These are phyloP conservation scores for Lepidonotus clava DNA, from an alignment of 2,888 invertebrate genomes.

Conservation along the genomic window DNA sequence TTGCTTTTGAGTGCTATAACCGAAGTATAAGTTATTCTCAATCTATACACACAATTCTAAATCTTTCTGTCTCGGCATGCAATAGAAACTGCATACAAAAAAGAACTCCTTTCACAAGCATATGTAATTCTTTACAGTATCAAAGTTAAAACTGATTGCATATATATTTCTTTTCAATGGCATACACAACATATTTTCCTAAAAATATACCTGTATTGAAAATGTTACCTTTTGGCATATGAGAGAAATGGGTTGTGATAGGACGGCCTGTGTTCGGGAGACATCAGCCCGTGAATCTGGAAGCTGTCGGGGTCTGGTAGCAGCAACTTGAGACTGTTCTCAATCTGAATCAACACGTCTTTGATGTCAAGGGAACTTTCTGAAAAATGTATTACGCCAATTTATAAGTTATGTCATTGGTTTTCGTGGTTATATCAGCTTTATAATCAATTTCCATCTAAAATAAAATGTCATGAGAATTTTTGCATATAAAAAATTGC, in stretches of 20 bases:
- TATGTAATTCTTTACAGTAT: background rate
- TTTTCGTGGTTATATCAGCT: too few species aligned
- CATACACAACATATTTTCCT: background rate
- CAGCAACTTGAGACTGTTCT: conserved; percentile 80
- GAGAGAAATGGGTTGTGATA: conserved; percentile 5
- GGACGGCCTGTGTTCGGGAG: background rate
- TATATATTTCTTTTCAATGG: background rate
- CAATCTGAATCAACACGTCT: conserved; percentile 77
- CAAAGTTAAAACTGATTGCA: background rate
- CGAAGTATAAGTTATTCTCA: too few species aligned
- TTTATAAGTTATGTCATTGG: too few species aligned
- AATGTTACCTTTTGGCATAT: conserved; percentile 31
- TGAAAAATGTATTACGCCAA: too few species aligned
- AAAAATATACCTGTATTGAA: too few species aligned
- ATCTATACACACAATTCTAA: too few species aligned
- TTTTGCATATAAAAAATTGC: too few species aligned
- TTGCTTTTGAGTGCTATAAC: too few species aligned
- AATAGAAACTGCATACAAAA: too few species aligned
- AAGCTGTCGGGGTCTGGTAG: conserved; percentile 78
- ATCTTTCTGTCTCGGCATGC: too few species aligned
- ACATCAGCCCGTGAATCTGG: conserved; percentile 66
- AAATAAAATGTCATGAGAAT: background rate
- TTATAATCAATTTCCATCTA: background rate
- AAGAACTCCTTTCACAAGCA: background rate
- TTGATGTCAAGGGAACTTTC: conserved; percentile 74